Evolutionary conservation across 2,888 invertebrate species (phyloP).

Genomic region (Drosophila acutilabella): DNA sequence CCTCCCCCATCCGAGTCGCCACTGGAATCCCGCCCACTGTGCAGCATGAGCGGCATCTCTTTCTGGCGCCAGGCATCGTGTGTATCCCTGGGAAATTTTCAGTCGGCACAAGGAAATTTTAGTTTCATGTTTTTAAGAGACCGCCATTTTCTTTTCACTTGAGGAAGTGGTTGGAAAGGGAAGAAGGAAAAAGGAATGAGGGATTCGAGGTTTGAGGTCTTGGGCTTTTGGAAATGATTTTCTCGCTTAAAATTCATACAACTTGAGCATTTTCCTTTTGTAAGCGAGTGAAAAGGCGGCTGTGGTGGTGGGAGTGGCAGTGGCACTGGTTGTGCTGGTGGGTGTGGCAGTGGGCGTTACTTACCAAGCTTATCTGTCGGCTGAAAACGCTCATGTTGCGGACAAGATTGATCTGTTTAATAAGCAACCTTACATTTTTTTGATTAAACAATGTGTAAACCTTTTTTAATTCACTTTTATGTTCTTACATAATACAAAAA

Average conservation of each 20-base stretch:
- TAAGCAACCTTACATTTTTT: conserved; percentile 60
- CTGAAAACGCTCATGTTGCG: conserved; percentile 32
- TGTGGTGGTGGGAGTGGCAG: background rate
- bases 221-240: background rate
- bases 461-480: conserved; percentile 56
- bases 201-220: background rate
- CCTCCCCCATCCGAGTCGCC: conserved; percentile 2
- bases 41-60: conserved; percentile 62
- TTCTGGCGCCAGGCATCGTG: conserved; percentile 44
- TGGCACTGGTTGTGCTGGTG: too few relatives aligned
- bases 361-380: conserved; percentile 41
- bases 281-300: background rate
- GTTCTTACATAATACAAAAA: conserved; percentile 16
- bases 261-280: conserved; percentile 29
- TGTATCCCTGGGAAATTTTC: conserved; percentile 64
- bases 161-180: background rate
- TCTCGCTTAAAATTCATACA: conserved; percentile 41
- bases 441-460: conserved; percentile 45
- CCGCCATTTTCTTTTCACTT: conserved; percentile 69
- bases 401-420: conserved; percentile 78
- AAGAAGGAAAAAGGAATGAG: too few relatives aligned
- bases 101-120: conserved; percentile 62
- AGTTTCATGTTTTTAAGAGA: conserved; percentile 38
- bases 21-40: conserved; percentile 74
- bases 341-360: conserved; percentile 17